Conservation (phyloP, 2,113 vertebrate species). For the Leucosticte australis region DNA sequence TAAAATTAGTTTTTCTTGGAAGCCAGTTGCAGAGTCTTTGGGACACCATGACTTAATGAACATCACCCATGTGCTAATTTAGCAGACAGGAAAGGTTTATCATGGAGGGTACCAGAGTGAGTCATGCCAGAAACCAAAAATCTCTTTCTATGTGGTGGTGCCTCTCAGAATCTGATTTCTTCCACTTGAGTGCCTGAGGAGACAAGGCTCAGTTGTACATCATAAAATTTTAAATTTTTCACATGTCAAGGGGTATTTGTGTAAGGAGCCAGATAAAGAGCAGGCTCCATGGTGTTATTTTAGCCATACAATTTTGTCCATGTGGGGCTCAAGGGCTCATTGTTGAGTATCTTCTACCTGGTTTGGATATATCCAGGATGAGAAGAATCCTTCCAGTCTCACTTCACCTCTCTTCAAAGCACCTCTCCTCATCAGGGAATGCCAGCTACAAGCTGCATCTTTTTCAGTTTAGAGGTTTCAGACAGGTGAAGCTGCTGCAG, state of each 20-base stretch:
- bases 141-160: neutral
- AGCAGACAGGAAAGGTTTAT: neutral
- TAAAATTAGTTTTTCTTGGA: neutral
- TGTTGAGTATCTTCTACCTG: neutral
- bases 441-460: neutral
- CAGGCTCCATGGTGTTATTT: neutral
- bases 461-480: neutral
- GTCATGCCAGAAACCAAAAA: neutral
- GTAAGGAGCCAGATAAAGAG: neutral
- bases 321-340: neutral
- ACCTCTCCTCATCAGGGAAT: neutral
- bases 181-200: neutral
- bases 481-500: neutral
- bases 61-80: neutral
- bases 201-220: neutral
- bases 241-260: too few species aligned
- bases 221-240: neutral
- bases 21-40: neutral
- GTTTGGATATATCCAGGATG: neutral
- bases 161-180: neutral
- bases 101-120: neutral
- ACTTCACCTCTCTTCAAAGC: neutral
- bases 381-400: neutral
- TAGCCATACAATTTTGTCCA: neutral
- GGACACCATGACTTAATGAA: neutral